Evolutionary conservation across 2,113 vertebrate genomes (phyloP), one percentile per base, ranked within the genome.

Genomic region (Tylochromis polylepis): DNA sequence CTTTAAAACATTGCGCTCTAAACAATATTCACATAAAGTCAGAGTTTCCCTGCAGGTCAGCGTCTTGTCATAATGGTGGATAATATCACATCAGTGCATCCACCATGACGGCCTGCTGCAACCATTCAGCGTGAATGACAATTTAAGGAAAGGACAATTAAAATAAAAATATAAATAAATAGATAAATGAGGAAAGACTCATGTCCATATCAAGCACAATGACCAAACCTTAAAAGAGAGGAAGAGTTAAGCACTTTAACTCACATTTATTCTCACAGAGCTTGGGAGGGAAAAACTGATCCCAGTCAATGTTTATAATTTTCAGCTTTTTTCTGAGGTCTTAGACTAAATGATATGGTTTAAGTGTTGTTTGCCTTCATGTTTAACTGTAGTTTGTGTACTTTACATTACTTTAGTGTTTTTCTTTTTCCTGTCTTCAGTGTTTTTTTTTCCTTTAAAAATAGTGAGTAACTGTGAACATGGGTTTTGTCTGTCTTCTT

Each of bases 61-160:
- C 49, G 11, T 85, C 81, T 57, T 84, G 85, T 79, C 70, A 62
- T 60, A 11, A 51, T 78, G 58, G 85, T 22, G 85, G 89, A 87
- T 90, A 87, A 93, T 93, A 87, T 88, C 78, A 84, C 88, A 88
- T 93, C 92, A 93, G 92, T 89, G 81, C 90, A 84, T 92, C 82
- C 89, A 83, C 82, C 83, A 49, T 51, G 67, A 88, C 79, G 58
- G 79, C 62, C 82, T 59, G 81, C 62, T 78, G 81, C 79, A 89
- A 81, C 89, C 77, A 86, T 85, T 92, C 62, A 56, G 91, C 55
- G 5, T 92, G 93, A 93, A 89, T 89, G 93, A 78, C 90, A 79
- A 85, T 80, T 83, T 51, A 49, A 67, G 29, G 31, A 36, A 65
- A 59, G 14, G 1, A 46, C 12, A 58, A 12, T 56, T 14, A 11